Percentiles rank a stretch among this genome's conserved stretches.
Conservation (phyloP, 2,888 invertebrate species). For the Germaria angustata region DNA sequence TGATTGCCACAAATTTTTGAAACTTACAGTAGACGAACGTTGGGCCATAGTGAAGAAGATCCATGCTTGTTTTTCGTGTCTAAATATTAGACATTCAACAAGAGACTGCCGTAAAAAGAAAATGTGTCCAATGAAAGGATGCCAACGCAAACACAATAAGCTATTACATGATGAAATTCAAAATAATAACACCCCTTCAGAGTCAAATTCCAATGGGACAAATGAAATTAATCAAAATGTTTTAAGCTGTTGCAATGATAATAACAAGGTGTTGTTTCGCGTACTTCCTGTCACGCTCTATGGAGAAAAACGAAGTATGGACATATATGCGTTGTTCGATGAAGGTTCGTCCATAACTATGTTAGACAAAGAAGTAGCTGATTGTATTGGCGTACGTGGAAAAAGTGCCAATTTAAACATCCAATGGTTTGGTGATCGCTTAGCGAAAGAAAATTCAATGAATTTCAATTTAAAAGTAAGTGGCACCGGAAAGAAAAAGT, state of each 20-base stretch:
- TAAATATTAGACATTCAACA: constrained; percentile 29
- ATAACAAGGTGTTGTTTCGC: constrained; percentile 31
- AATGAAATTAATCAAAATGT: no score
- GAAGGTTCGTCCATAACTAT: constrained; percentile 41
- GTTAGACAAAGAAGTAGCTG: constrained; percentile 16
- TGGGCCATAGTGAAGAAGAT: no score
- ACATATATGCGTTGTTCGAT: constrained; percentile 31
- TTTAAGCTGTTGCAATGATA: no score
- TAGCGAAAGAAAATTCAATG: constrained; percentile 18
- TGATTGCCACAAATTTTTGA: constrained; percentile 22
- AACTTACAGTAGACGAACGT: constrained; percentile 26
- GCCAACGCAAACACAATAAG: constrained; percentile 33
- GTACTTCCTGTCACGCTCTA: constrained; percentile 33
- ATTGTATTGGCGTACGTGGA: constrained; percentile 13
- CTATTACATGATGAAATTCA: constrained; percentile 10
- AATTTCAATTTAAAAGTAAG: constrained; percentile 14
- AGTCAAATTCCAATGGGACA: no score
- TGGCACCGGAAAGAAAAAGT: constrained; percentile 11
- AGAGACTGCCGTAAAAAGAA: constrained; percentile 16
- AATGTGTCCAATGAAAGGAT: constrained; percentile 1
- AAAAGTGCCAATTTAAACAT: not conserved
- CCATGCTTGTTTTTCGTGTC: no score
- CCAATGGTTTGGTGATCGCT: constrained; percentile 34
- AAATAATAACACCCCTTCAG: no score
- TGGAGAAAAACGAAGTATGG: constrained; percentile 15